These are phyloP conservation scores for Bovichtus diacanthus DNA, from an alignment of 2,797 vertebrate species.

Conservation along the genomic window DNA sequence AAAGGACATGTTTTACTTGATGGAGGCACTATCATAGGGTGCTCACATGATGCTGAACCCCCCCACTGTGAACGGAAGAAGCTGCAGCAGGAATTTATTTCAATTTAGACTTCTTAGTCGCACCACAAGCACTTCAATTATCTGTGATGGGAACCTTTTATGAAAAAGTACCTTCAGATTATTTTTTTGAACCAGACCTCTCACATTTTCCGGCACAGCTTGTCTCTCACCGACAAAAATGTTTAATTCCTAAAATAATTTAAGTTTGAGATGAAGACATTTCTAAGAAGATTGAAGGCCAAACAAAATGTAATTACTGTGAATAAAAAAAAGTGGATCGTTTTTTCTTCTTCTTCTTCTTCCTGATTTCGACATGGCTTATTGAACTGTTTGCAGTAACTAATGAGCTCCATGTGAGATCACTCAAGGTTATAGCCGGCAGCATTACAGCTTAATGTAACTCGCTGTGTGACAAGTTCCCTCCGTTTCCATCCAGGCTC, in stretches of 20 bases:
- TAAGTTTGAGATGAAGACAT: conserved; percentile 17
- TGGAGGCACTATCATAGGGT: conserved; percentile 13
- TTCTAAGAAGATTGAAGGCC: conserved; percentile 58
- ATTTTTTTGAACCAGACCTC: conserved; percentile 17
- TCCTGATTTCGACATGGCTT: conserved; percentile 32
- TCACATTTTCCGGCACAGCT: conserved; percentile 35
- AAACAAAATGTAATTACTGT: conserved; percentile 61
- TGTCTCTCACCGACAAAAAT: conserved; percentile 25
- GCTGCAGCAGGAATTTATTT: conserved; percentile 19
- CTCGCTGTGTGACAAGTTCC: conserved; percentile 57
- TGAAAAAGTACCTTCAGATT: conserved; percentile 36
- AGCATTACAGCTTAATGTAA: conserved; percentile 55
- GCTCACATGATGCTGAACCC: conserved; percentile 3
- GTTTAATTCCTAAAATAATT: conserved; percentile 46
- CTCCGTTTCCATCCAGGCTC: conserved; percentile 47
- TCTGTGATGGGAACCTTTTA: conserved; percentile 34
- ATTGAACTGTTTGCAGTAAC: conserved; percentile 61
- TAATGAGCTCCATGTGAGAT: conserved; percentile 71
- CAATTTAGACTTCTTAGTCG: conserved; percentile 24
- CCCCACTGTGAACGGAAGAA: neutral
- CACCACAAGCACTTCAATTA: conserved; percentile 38
- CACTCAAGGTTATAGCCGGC: conserved; percentile 62
- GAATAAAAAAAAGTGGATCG: conserved; percentile 42
- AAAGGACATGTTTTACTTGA: conserved; percentile 38
- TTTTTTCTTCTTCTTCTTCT: conserved; percentile 38